These are phyloP conservation scores for Cabera pusaria DNA, from an alignment of 2,888 invertebrate species.

Conservation along the genomic window DNA sequence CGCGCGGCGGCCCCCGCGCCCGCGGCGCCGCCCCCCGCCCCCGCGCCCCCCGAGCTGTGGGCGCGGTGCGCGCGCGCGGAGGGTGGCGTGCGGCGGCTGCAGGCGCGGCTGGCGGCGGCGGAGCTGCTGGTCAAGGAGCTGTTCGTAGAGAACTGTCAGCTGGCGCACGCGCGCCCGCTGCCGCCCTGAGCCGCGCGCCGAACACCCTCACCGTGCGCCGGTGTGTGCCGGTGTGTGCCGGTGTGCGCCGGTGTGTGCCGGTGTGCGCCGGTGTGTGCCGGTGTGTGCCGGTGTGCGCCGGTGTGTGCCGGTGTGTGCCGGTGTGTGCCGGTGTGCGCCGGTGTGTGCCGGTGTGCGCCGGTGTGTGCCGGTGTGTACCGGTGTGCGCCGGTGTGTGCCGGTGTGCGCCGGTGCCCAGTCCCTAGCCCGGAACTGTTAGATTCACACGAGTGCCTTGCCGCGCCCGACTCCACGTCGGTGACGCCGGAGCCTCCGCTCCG, in stretches of 20 bases:
- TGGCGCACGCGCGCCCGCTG: slow-evolving; percentile 53
- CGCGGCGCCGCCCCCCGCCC: slow-evolving; percentile 18
- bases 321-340: too few relatives aligned
- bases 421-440: too few relatives aligned
- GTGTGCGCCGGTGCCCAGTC: too few relatives aligned
- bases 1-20: slow-evolving; percentile 20
- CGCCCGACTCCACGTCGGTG: too few relatives aligned
- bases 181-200: slow-evolving; percentile 2
- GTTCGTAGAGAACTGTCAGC: slow-evolving; percentile 92
- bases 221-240: slow-evolving; percentile 8
- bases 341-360: too few relatives aligned
- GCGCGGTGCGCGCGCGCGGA: slow-evolving; percentile 79
- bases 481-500: neutral
- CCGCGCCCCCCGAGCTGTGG: slow-evolving; percentile 24
- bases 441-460: too few relatives aligned
- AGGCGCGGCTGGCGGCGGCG: slow-evolving; percentile 87
- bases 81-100: slow-evolving; percentile 66
- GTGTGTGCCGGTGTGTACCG: too few relatives aligned
- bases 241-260: too few relatives aligned
- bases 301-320: too few relatives aligned
- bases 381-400: too few relatives aligned
- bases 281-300: too few relatives aligned
- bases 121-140: slow-evolving; percentile 92
- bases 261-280: too few relatives aligned
- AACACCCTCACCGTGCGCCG: neutral